Evolutionary conservation across 2,113 vertebrate genomes (phyloP).

Genomic region (Archilochus colubris): DNA sequence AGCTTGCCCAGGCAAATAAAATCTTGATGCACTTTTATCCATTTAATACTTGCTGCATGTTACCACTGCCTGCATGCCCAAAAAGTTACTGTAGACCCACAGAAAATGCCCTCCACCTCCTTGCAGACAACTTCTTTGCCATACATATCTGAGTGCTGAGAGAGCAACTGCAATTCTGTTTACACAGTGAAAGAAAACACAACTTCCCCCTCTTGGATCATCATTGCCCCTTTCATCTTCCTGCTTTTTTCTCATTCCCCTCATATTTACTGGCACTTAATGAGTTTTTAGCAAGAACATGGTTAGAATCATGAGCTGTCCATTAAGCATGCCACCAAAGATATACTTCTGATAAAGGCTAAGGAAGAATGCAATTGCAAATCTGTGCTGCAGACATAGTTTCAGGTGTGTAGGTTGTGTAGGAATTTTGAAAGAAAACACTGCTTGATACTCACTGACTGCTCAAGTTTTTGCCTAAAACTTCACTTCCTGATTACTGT

Average conservation of each 20-base stretch:
- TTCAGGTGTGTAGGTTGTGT: not conserved
- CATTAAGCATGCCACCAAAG: not conserved
- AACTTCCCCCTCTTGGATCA: not conserved
- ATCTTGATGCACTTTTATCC: constrained; percentile 50
- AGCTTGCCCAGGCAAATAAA: constrained; percentile 45
- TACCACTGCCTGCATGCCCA: not conserved
- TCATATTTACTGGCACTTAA: constrained; percentile 14
- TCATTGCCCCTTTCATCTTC: not conserved
- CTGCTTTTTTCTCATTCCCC: not conserved
- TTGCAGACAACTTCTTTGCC: not conserved
- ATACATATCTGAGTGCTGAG: not conserved
- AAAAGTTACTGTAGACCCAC: constrained; percentile 9
- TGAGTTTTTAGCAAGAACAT: constrained; percentile 21
- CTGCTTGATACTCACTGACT: not conserved
- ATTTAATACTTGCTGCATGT: constrained; percentile 48
- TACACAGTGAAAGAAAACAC: not conserved
- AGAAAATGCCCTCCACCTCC: not conserved
- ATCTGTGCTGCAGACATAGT: not conserved
- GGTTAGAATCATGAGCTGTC: constrained; percentile 7
- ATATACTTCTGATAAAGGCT: not conserved
- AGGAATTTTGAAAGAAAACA: not conserved
- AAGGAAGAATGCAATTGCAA: not conserved
- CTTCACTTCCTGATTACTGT: not conserved
- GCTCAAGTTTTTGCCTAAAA: not conserved
- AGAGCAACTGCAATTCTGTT: not conserved